phyloP scores from a whole-genome alignment of 2,888 invertebrate species.

The Tubiluchus corallicola region DNA sequence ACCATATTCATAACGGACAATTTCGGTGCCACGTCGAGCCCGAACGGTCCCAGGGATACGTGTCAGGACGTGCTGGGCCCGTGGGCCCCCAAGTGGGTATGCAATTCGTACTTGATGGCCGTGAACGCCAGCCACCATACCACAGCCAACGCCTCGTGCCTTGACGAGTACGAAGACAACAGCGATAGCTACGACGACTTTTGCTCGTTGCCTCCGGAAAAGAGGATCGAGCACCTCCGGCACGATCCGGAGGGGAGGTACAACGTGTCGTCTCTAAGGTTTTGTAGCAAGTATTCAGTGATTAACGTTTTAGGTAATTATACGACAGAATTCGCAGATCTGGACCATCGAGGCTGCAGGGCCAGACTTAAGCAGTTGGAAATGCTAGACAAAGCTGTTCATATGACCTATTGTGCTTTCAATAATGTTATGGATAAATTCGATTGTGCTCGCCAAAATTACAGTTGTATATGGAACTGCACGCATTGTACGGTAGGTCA shows the following conservation, averaged over 20 bases:
- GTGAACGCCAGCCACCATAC: background rate
- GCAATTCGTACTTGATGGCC: no score
- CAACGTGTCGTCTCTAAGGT: background rate
- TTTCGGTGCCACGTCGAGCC: conserved; percentile 1
- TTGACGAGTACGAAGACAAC: background rate
- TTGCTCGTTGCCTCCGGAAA: background rate
- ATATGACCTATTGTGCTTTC: background rate
- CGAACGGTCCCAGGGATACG: no score
- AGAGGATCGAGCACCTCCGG: background rate
- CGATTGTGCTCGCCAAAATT: background rate
- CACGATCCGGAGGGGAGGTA: background rate
- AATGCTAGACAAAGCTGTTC: background rate
- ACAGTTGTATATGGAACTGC: background rate
- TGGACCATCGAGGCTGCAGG: background rate
- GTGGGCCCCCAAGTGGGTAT: background rate
- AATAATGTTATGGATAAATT: conserved; percentile 1
- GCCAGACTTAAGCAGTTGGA: background rate
- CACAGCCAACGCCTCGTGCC: background rate
- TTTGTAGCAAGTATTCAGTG: conserved; percentile 3
- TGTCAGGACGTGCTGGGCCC: background rate
- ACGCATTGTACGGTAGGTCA: background rate
- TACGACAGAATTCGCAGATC: background rate
- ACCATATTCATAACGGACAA: background rate
- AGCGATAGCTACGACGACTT: background rate
- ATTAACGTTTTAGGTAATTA: background rate